Evolutionary conservation across 2,888 invertebrate genomes (phyloP), one percentile per base, ranked within the genome.

Genomic region (Colostygia pectinataria): DNA sequence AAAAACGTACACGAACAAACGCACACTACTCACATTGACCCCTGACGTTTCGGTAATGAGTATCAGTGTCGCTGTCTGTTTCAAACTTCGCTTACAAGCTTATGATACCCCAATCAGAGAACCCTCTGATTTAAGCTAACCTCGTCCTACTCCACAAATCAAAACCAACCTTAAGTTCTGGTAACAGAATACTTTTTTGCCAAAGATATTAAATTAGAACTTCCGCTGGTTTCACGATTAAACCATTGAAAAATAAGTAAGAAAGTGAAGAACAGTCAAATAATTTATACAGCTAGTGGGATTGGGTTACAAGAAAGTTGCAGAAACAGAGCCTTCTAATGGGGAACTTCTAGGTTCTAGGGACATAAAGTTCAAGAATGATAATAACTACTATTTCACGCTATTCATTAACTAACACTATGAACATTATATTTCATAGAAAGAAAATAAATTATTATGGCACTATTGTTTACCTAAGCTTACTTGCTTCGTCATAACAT

Each of bases 51-150:
- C 60, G 60, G 71, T 76, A 75, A 78, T 77, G 82, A 80, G 74
- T 80, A 79, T 78, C 79, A 79, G 65, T 75, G 75, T 72, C 70
- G 64, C 71, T 72, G 73, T 77, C 74, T 74, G 74, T 80, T 80
- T 74, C 74, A 74, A 80, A 83, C 74, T 80, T 77, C 77, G 74
- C 77, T 80, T 70, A 66, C 74, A 72, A 77, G 76, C 74, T 80
- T 75, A 80, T 83, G 75, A 82, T 80, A 78, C 82, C 79, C 81
- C 77, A 80, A 83, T 84, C 77, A 80, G 65, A 66, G 70, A 66
- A 76, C 83, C 85, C 82, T 81, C 77, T 69, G 74, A 74, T 77
- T 78, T 71, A 61, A 69, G 62, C 64, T 56, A 62, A 68, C 53
- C 29, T 52, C 43, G 15, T 50, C 37, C 23, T 47, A 27, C 36